phyloP scores from a whole-genome alignment of 2,797 vertebrate species.

The Syngnathus acus region DNA sequence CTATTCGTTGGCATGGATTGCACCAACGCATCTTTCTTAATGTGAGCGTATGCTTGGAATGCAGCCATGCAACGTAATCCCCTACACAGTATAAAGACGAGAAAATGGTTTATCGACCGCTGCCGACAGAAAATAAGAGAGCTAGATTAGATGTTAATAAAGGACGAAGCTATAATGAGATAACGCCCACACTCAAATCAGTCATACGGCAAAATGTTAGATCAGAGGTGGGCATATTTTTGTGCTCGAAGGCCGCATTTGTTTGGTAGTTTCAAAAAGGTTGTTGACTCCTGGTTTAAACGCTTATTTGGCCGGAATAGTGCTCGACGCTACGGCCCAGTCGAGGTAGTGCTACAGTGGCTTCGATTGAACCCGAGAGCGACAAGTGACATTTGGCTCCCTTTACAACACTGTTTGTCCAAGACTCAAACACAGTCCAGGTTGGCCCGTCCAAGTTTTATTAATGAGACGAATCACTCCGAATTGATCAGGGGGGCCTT shows the following conservation, averaged over 20 bases:
- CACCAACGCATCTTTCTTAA: conserved; percentile 13
- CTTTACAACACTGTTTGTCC: conserved; percentile 10
- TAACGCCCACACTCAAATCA: conserved; percentile 10
- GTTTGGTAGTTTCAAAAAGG: background rate
- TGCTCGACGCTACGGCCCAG: background rate
- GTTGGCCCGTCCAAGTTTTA: conserved; percentile 46
- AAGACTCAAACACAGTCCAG: conserved; percentile 42
- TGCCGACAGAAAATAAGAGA: conserved; percentile 24
- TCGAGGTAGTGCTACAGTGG: background rate
- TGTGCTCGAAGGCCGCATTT: background rate
- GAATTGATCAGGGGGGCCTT: conserved; percentile 58
- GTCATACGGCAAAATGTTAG: background rate
- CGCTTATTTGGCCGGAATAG: background rate
- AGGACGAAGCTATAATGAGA: conserved; percentile 47
- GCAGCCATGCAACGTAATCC: conserved; percentile 30
- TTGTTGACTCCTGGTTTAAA: background rate
- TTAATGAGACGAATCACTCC: conserved; percentile 60
- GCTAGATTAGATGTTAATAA: conserved; percentile 47
- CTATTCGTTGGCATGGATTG: background rate
- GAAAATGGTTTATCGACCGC: conserved; percentile 61
- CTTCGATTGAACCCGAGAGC: conserved; percentile 9
- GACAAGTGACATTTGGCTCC: conserved; percentile 6
- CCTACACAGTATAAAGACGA: conserved; percentile 41
- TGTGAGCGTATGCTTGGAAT: conserved; percentile 3
- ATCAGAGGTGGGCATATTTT: background rate